Evolutionary conservation across 2,888 invertebrate genomes (phyloP).

Genomic region (Netelia inedita): DNA sequence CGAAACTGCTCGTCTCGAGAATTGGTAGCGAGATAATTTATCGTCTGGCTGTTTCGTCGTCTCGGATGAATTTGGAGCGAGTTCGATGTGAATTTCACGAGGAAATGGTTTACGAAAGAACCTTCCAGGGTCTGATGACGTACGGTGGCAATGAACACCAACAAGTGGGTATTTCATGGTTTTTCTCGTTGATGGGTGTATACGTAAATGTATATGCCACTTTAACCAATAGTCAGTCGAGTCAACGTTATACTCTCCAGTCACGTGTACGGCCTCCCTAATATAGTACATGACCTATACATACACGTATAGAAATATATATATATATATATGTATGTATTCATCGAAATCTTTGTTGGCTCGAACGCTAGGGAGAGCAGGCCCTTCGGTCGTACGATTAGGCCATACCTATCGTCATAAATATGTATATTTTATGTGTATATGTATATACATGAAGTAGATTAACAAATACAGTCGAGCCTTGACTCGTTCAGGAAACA

Average conservation of each 20-base stretch:
- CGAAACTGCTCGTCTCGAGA: no score
- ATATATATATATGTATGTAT: constrained; percentile 25
- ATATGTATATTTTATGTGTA: not conserved
- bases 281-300: not conserved
- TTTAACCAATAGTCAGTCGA: not conserved
- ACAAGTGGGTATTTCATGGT: constrained; percentile 43
- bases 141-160: not conserved
- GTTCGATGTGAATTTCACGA: no score
- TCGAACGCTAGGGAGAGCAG: not conserved
- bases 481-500: constrained; percentile 53
- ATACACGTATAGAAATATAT: not conserved
- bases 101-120: no score
- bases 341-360: not conserved
- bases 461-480: constrained; percentile 31
- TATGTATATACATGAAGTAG: not conserved
- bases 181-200: not conserved
- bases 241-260: constrained; percentile 32
- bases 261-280: constrained; percentile 44
- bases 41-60: no score
- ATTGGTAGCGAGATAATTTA: no score
- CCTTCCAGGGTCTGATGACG: no score
- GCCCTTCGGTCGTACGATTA: not conserved
- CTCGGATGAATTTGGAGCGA: no score
- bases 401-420: not conserved
- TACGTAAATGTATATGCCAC: not conserved